Evolutionary conservation across 2,888 invertebrate genomes (phyloP).

Genomic region (Gari tellinella): DNA sequence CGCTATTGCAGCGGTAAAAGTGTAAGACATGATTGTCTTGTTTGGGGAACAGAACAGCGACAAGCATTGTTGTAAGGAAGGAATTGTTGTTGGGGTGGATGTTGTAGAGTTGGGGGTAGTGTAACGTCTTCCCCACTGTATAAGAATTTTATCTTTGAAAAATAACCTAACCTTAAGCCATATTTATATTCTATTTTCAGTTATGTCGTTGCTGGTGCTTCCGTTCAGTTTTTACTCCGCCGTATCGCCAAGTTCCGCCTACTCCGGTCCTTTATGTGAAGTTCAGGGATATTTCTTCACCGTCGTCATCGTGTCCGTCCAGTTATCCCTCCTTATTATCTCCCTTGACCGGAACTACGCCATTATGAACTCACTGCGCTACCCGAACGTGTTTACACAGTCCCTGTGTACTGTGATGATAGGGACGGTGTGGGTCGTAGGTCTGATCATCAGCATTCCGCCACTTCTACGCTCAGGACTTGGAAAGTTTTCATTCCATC

Average conservation of each 20-base stretch:
- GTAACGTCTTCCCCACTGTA: too few species aligned
- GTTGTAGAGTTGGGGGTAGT: too few species aligned
- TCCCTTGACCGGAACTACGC: conserved; percentile 75
- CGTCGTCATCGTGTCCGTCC: conserved; percentile 62
- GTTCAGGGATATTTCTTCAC: conserved; percentile 68
- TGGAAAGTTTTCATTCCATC: conserved; percentile 56
- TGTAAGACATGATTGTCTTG: too few species aligned
- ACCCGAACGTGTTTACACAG: conserved; percentile 71
- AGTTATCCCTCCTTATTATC: conserved; percentile 66
- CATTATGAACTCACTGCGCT: conserved; percentile 72
- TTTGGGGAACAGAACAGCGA: too few species aligned
- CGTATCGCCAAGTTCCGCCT: conserved; percentile 43
- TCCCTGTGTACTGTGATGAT: conserved; percentile 59
- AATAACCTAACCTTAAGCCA: too few species aligned
- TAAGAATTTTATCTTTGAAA: too few species aligned
- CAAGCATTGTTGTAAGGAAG: too few species aligned
- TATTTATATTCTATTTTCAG: conserved; percentile 61
- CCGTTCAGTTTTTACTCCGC: conserved; percentile 68
- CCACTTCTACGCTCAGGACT: conserved; percentile 61
- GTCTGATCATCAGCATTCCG: conserved; percentile 62
- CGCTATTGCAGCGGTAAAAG: too few species aligned
- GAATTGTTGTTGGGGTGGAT: too few species aligned
- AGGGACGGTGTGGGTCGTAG: conserved; percentile 58
- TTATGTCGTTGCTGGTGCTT: conserved; percentile 62
- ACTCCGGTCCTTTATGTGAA: conserved; percentile 62